phyloP scores from a whole-genome alignment of 1,140 invertebrate genomes.

The Trichogramma pretiosum region DNA sequence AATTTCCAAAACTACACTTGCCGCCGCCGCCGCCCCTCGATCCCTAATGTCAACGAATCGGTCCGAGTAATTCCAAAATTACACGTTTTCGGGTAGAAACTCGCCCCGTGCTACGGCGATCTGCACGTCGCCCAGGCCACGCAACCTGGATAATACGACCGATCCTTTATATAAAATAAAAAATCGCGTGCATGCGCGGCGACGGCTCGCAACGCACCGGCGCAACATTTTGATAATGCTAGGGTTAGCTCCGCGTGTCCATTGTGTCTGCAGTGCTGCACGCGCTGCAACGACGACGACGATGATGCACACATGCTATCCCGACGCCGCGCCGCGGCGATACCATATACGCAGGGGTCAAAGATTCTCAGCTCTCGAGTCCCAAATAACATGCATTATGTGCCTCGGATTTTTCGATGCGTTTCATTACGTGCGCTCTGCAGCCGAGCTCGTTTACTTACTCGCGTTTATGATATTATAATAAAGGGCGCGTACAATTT shows the following conservation, averaged over 20 bases:
- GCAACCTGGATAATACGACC: constrained; percentile 19
- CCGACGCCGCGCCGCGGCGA: constrained; percentile 4
- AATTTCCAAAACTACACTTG: too few species aligned
- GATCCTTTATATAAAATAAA: too few species aligned
- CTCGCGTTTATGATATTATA: too few species aligned
- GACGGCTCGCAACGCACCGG: constrained; percentile 15
- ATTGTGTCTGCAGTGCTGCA: constrained; percentile 4
- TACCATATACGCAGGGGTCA: constrained; percentile 21
- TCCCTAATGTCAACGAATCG: constrained; percentile 45
- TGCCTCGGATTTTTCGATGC: too few species aligned
- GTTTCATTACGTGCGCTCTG: constrained; percentile 21
- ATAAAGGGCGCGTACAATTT: too few species aligned
- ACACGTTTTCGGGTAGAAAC: constrained; percentile 34
- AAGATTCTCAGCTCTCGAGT: neutral
- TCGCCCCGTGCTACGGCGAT: too few species aligned
- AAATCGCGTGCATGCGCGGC: constrained; percentile 24
- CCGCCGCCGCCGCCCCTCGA: constrained; percentile 8
- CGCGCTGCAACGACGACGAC: neutral
- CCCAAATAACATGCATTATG: constrained; percentile 30
- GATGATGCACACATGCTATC: too few species aligned
- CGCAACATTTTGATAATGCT: constrained; percentile 27
- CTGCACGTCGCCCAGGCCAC: constrained; percentile 10
- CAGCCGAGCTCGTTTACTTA: too few species aligned
- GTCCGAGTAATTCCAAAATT: constrained; percentile 45
- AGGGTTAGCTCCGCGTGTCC: constrained; percentile 21